Conservation (phyloP, 1,140 invertebrate species). For the Pararge aegeria region DNA sequence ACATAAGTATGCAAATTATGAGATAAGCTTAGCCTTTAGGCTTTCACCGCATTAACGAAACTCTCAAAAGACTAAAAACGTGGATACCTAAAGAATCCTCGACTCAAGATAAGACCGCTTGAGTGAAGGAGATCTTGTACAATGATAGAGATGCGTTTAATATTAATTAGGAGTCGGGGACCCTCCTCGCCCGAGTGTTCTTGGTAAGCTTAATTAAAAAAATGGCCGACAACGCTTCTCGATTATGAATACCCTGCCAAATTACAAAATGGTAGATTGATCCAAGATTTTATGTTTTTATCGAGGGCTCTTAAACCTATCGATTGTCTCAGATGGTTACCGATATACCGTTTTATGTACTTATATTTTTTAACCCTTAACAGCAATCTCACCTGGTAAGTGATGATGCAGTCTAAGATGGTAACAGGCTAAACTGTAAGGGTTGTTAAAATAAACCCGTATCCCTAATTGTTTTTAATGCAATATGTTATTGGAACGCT, state of each 20-base stretch:
- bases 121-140: slow-evolving; percentile 5
- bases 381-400: too few relatives aligned
- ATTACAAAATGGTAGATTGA: background rate
- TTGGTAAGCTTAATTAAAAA: slow-evolving; percentile 9
- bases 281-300: background rate
- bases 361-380: too few relatives aligned
- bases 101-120: background rate
- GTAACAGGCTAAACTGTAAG: too few relatives aligned
- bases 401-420: too few relatives aligned
- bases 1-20: too few relatives aligned
- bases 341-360: too few relatives aligned
- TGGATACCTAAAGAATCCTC: background rate
- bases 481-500: too few relatives aligned
- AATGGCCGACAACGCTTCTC: background rate
- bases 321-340: too few relatives aligned
- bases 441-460: too few relatives aligned
- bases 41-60: background rate
- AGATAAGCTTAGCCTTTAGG: background rate
- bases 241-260: background rate
- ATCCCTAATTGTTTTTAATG: too few relatives aligned
- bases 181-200: background rate
- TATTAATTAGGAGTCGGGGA: slow-evolving; percentile 4
- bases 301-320: too few relatives aligned
- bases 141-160: slow-evolving; percentile 8
- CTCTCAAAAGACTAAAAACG: too few relatives aligned